Evolutionary conservation across 2,888 invertebrate species (phyloP), one percentile per base, ranked within the genome.

Genomic region (Sepioteuthis lessoniana): DNA sequence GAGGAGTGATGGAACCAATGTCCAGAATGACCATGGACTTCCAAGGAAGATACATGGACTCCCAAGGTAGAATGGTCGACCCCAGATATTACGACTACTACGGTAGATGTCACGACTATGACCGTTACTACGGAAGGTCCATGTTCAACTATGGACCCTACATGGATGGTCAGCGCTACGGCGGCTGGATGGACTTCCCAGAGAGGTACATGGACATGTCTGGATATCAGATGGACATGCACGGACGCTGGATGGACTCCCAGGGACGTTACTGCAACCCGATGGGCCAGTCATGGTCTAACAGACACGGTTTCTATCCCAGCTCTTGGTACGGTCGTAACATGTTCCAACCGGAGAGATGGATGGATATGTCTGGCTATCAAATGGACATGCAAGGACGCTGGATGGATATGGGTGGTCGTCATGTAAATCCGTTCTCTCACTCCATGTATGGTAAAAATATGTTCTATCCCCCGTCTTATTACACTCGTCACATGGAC

Each of bases 41-140:
- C 46, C 92, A 92, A 92, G 92, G 92, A 25, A 92, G 92, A 92
- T 92, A 47, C 92, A 92, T 92, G 92, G 92, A 92, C 47, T 92
- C 92, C 21, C 47, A 42, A 1, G 92, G 92, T 1, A 92, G 46
- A 92, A 92, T 46, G 46, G 92, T 92, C 19, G 92, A 92, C 31
- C 92, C 92, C 28, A 92, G 42, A 92, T 19, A 31, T n/a, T 92
- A 92, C 21, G 92, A 92, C 42, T 92, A 42, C 3, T 92, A 42
- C 3, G 92, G 92, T 31, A 76, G 42, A 92, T 92, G 19, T 31
- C n/a, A 42, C 47, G 92, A 92, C 46, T n/a, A 92, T 42, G 92
- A 92, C 13, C 42, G 92, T 47, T 92, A 92, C 92, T 92, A 92
- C n/a, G 47, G 47, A 47, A 46, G 31, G 38, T 92, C 92, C 21